Conservation (phyloP, 92 coral and sea anemone genomes). For the Paramuricea clavata region DNA sequence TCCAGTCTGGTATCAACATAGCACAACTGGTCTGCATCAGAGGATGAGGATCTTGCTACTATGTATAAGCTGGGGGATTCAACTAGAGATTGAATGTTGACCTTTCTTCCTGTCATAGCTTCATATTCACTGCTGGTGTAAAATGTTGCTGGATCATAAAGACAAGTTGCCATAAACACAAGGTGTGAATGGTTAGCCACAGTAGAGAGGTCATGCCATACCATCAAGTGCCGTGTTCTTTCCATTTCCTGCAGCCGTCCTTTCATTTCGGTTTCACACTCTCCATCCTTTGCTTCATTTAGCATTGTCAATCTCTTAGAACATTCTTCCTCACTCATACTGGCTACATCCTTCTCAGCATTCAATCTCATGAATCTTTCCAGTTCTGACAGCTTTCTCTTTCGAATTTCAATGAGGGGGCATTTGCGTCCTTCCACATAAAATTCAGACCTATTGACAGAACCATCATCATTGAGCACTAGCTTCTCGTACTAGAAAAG, state of each 20-base stretch:
- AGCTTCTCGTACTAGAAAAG: slow-evolving; percentile 6
- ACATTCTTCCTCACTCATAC: background rate
- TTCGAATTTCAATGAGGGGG: background rate
- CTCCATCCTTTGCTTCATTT: background rate
- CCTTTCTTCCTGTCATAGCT: slow-evolving; percentile 26
- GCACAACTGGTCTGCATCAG: slow-evolving; percentile 54
- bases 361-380: background rate
- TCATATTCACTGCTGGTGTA: slow-evolving; percentile 33
- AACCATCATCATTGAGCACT: slow-evolving; percentile 14
- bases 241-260: slow-evolving; percentile 31
- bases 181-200: slow-evolving; percentile 69
- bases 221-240: slow-evolving; percentile 46
- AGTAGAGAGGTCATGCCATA: slow-evolving; percentile 69
- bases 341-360: background rate
- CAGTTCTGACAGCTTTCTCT: background rate
- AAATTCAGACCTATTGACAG: no score
- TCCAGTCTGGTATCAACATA: slow-evolving; percentile 47
- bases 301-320: background rate
- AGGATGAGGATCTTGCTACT: slow-evolving; percentile 36
- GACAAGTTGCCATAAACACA: slow-evolving; percentile 51
- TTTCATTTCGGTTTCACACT: slow-evolving; percentile 31
- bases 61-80: slow-evolving; percentile 52
- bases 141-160: slow-evolving; percentile 59
- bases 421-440: slow-evolving; percentile 30
- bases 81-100: slow-evolving; percentile 36